phyloP scores from a whole-genome alignment of 2,113 vertebrate species.

The Gallinago media region DNA sequence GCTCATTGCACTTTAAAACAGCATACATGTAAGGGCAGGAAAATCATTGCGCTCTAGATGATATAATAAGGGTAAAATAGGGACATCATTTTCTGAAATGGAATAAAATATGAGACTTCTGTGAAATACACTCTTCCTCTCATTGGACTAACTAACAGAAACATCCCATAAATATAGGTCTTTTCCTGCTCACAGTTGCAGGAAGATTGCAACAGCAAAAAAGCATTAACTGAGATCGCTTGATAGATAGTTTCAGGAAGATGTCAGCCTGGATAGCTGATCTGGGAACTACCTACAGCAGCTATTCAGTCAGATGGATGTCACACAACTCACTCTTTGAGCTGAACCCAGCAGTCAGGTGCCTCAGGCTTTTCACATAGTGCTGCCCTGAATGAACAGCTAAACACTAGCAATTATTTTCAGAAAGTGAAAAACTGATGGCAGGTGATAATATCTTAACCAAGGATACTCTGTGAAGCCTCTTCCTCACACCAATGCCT shows the following conservation, averaged over 20 bases:
- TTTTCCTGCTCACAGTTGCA: not conserved
- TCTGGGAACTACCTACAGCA: not conserved
- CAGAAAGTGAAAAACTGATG: not conserved
- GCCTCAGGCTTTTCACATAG: not conserved
- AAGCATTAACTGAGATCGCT: not conserved
- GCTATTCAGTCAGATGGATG: not conserved
- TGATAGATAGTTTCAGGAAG: not conserved
- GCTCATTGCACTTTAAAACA: not conserved
- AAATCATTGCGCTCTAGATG: not conserved
- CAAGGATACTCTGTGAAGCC: not conserved
- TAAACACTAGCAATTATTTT: not conserved
- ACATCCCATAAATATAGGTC: not conserved
- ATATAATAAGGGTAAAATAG: not conserved
- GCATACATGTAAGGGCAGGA: not conserved
- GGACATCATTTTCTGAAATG: not conserved
- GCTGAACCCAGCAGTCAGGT: not conserved
- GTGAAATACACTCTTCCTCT: not conserved
- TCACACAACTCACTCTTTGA: not conserved
- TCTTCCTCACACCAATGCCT: not conserved
- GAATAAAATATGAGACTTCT: not conserved
- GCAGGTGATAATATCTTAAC: not conserved
- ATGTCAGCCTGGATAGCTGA: not conserved
- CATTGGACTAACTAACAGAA: not conserved
- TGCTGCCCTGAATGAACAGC: not conserved
- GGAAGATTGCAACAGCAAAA: not conserved